Evolutionary conservation across 2,113 vertebrate genomes (phyloP).

Genomic region (Sturnus vulgaris): DNA sequence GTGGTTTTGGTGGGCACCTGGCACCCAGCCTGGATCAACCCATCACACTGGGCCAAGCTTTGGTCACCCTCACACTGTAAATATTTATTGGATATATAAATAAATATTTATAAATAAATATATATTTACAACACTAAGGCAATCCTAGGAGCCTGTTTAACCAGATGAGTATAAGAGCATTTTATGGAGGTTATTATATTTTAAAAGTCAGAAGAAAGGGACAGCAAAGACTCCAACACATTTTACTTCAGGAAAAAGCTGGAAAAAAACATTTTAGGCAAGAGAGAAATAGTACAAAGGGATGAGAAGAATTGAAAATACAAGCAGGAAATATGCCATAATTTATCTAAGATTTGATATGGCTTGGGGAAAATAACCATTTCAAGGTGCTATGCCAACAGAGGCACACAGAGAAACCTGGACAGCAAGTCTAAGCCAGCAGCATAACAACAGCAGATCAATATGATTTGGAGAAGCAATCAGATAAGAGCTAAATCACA

Average conservation of each 20-base stretch:
- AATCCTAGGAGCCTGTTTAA: background rate
- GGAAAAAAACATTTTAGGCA: background rate
- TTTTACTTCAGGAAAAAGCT: background rate
- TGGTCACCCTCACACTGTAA: background rate
- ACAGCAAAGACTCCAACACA: background rate
- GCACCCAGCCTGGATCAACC: background rate
- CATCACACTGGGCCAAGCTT: background rate
- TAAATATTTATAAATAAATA: background rate
- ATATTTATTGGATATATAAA: background rate
- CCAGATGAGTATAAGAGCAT: background rate
- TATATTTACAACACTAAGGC: background rate
- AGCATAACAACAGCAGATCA: background rate
- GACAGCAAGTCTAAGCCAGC: background rate
- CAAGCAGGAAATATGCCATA: background rate
- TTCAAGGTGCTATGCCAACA: background rate
- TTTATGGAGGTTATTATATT: background rate
- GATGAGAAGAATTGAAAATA: background rate
- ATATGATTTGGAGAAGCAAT: conserved; percentile 14
- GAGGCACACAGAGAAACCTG: background rate
- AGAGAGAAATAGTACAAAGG: background rate
- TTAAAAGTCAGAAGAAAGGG: background rate
- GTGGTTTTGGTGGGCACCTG: background rate
- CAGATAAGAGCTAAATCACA: conserved; percentile 16
- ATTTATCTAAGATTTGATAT: background rate
- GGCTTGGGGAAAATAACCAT: background rate